Percentiles rank a stretch among this genome's conserved stretches.
phyloP scores from a whole-genome alignment of 1,140 invertebrate genomes.

The roundworm (Caenorhabditis elegans) region DNA sequence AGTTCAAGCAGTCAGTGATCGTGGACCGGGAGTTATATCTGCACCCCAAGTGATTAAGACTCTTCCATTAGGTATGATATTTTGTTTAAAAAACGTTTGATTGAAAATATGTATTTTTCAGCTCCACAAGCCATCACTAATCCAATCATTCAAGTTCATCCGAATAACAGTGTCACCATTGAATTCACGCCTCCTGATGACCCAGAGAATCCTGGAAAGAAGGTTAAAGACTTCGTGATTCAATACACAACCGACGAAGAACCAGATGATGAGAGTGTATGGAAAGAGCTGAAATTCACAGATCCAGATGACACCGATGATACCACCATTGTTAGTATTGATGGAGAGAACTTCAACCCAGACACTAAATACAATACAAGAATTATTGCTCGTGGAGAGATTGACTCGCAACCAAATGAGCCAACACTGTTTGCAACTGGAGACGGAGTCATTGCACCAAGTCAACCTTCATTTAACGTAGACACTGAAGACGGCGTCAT shows the following conservation, averaged over 20 bases:
- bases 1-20: constrained; percentile 63
- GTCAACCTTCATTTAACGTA: constrained; percentile 61
- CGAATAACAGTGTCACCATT: constrained; percentile 62
- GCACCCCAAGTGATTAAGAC: constrained; percentile 53
- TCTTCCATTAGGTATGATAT: constrained; percentile 51
- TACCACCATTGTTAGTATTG: constrained; percentile 47
- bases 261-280: constrained; percentile 54
- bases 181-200: constrained; percentile 58
- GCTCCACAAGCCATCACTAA: constrained; percentile 40
- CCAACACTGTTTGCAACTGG: constrained; percentile 52
- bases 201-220: constrained; percentile 61
- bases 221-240: constrained; percentile 60
- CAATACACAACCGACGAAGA: constrained; percentile 62
- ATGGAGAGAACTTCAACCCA: constrained; percentile 65
- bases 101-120: constrained; percentile 28
- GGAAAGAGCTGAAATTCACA: constrained; percentile 60
- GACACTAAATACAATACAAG: constrained; percentile 62
- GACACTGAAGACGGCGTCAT: constrained; percentile 61
- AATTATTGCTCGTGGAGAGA: constrained; percentile 60
- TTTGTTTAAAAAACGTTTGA: neutral
- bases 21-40: constrained; percentile 61
- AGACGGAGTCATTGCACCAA: constrained; percentile 63
- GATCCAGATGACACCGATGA: constrained; percentile 49
- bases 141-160: constrained; percentile 51
- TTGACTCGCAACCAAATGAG: constrained; percentile 58